Evolutionary conservation across 2,113 vertebrate species (phyloP), one percentile per base, ranked within the genome.

Genomic region (Nicator chloris): DNA sequence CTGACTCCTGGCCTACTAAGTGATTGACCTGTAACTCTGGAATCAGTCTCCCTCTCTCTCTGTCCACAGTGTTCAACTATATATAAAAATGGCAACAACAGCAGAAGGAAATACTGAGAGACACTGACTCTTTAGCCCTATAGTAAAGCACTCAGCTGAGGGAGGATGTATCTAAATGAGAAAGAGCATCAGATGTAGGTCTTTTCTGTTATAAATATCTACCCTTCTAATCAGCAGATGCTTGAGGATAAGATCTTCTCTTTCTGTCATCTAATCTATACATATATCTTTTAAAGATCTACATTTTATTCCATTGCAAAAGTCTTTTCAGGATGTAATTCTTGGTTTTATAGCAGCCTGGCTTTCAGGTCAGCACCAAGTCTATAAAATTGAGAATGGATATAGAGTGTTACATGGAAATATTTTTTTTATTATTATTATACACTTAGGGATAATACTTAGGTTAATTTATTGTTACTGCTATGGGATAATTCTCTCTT

Each of bases 371-470:
- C 51, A 81, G 77, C 39, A n/a, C 60, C 2, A 5, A 57, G 42
- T 65, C 61, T 51, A 57, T 92, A 90, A 92, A 95, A 92, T 91
- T 56, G 79, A 60, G 65, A 91, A 91, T 65, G 61, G 59, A 81
- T 82, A 68, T 53, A 6, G 33, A 76, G 28, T 57, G 40, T 76
- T 93, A 40, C 75, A 45, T 40, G 39, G 53, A 92, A 91, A 91
- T 91, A 40, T 13, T 56, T 82, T 86, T 23, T 23, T 91, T 89
- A 63, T 87, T 56, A 42, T 89, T 92, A 89, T 91, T 92, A 71
- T 82, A 84, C 94, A 57, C 83, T 72, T 65, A 87, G 83, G 90
- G 49, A 40, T 91, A 82, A 60, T 93, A 42, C 63, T 93, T 66
- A 44, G 42, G 28, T 37, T 61, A 90, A 92, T 93, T 96, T 91